Conservation (phyloP, 2,113 vertebrate species). For the Callipepla squamata region DNA sequence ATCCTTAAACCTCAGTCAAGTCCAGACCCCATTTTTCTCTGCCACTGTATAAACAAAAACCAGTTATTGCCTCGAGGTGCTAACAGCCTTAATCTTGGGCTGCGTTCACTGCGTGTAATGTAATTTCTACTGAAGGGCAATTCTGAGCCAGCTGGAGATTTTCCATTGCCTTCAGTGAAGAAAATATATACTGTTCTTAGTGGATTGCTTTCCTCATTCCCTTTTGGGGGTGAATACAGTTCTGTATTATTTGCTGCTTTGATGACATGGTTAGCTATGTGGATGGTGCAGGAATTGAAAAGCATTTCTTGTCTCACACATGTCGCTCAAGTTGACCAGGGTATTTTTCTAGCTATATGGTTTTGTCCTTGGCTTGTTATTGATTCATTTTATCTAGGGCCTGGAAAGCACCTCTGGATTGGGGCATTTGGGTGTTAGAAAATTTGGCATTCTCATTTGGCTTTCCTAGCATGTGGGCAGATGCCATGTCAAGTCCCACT, state of each 20-base stretch:
- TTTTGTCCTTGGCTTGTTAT: background rate
- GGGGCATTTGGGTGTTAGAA: background rate
- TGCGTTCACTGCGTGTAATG: conserved; percentile 20
- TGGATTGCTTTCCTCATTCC: conserved; percentile 23
- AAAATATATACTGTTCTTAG: background rate
- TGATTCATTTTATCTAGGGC: background rate
- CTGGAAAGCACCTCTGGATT: background rate
- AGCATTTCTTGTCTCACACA: background rate
- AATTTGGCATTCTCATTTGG: background rate
- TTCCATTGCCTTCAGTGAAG: conserved; percentile 18
- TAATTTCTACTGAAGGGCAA: conserved; percentile 15
- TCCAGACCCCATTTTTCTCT: conserved; percentile 23
- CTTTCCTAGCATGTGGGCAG: background rate
- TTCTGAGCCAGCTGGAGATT: conserved; percentile 31
- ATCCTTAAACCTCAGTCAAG: conserved; percentile 14
- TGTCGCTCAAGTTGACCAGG: background rate
- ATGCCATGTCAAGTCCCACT: conserved; percentile 31
- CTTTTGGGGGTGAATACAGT: background rate
- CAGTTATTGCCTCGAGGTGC: conserved; percentile 38
- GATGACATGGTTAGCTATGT: background rate
- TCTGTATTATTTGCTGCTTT: conserved; percentile 26
- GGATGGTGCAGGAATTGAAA: background rate
- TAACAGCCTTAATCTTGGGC: conserved; percentile 40
- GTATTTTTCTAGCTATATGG: background rate
- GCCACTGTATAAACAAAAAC: conserved; percentile 35